Conservation (phyloP, 37 sponge, comb jelly and placozoan genomes). For the Crambe crambe region DNA sequence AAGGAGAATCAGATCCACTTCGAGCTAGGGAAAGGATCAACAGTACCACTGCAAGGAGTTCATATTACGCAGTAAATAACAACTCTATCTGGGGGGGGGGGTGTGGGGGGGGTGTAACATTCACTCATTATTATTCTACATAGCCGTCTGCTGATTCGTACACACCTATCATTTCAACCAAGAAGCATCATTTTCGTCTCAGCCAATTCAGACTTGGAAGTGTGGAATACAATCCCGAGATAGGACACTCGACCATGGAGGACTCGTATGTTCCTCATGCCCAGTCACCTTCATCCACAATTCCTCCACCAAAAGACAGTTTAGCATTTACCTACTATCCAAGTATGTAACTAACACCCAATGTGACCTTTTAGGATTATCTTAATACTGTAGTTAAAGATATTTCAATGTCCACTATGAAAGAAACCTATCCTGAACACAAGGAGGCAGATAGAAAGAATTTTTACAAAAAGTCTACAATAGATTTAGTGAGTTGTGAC, state of each 20-base stretch:
- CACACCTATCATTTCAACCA: too few species aligned
- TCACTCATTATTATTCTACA: neutral
- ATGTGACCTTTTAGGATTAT: too few species aligned
- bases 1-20: slow-evolving; percentile 22
- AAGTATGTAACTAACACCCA: neutral
- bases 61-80: neutral
- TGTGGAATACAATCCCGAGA: too few species aligned
- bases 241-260: neutral
- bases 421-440: neutral
- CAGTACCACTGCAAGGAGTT: slow-evolving; percentile 3
- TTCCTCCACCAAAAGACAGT: neutral
- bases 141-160: neutral
- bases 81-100: neutral
- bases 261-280: neutral
- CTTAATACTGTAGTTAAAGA: neutral
- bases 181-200: too few species aligned
- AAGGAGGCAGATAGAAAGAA: neutral
- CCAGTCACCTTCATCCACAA: neutral
- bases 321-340: neutral
- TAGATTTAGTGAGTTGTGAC: too few species aligned
- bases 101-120: neutral
- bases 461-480: too few species aligned
- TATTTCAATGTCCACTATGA: neutral
- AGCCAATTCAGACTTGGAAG: too few species aligned
- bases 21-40: slow-evolving; percentile 35